Conservation (phyloP, 1,140 invertebrate species). For the Hermetia illucens region DNA sequence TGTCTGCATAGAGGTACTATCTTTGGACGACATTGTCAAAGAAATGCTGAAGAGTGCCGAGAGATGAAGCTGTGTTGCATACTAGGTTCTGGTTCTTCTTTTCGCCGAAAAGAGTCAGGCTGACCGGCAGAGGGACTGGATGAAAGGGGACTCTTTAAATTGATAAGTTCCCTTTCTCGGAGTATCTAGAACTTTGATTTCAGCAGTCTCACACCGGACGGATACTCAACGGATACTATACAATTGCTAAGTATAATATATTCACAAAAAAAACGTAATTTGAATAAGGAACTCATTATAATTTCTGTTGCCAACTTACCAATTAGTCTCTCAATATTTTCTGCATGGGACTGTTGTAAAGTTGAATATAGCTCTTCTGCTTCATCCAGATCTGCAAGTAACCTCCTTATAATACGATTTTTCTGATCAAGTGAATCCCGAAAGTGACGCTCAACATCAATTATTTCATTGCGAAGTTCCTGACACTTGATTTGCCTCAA, state of each 20-base stretch:
- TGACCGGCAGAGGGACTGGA: too few species aligned
- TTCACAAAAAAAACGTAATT: constrained; percentile 4
- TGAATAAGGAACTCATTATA: constrained; percentile 3
- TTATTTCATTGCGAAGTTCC: constrained; percentile 49
- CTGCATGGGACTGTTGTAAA: constrained; percentile 44
- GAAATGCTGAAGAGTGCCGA: too few species aligned
- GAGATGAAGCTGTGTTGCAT: too few species aligned
- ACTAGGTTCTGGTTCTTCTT: too few species aligned
- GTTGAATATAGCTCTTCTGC: constrained; percentile 51
- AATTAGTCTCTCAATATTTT: constrained; percentile 48
- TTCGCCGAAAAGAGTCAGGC: too few species aligned
- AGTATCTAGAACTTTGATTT: too few species aligned
- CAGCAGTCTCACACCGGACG: too few species aligned
- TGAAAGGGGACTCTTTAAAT: too few species aligned
- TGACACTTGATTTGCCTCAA: constrained; percentile 57
- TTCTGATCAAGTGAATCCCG: constrained; percentile 40
- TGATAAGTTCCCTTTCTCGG: too few species aligned
- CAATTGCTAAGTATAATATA: constrained; percentile 5
- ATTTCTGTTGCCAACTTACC: constrained; percentile 31
- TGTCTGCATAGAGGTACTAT: too few species aligned
- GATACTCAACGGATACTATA: too few species aligned
- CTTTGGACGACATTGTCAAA: too few species aligned
- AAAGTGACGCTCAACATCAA: constrained; percentile 32
- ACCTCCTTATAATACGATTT: constrained; percentile 43
- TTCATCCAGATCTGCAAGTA: constrained; percentile 47